These are phyloP conservation scores for Saccopteryx bilineata DNA, from an alignment of 2,113 vertebrate species.

Conservation along the genomic window DNA sequence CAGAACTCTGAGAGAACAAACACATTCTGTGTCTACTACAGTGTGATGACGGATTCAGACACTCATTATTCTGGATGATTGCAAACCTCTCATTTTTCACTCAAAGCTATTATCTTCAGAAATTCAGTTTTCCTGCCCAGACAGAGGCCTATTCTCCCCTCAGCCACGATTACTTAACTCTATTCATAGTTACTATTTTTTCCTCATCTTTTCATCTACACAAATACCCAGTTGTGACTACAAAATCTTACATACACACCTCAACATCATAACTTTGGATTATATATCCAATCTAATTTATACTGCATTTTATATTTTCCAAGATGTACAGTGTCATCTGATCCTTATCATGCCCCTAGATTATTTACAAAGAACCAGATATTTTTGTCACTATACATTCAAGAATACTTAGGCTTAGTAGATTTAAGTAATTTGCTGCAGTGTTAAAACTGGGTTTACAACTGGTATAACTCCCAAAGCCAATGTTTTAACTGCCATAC, in stretches of 20 bases:
- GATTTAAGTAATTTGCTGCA: not conserved
- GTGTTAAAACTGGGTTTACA: slow-evolving; percentile 1
- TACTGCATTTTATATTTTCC: not conserved
- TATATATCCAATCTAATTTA: not conserved
- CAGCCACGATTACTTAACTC: slow-evolving; percentile 25
- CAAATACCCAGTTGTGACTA: not conserved
- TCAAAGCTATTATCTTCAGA: slow-evolving; percentile 55
- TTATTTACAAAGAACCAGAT: not conserved
- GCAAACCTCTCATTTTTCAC: slow-evolving; percentile 60
- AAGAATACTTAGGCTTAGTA: not conserved
- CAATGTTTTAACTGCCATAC: not conserved
- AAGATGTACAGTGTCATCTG: not conserved
- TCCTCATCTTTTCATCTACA: not conserved
- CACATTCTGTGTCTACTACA: not conserved
- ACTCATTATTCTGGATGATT: slow-evolving; percentile 35
- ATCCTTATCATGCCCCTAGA: accelerated
- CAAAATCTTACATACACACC: not conserved
- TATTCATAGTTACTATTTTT: not conserved
- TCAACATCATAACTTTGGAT: not conserved
- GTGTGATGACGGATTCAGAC: not conserved
- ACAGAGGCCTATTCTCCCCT: not conserved
- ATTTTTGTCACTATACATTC: not conserved
- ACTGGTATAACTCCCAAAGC: not conserved
- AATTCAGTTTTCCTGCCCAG: slow-evolving; percentile 49
- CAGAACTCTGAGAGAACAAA: slow-evolving; percentile 45